Evolutionary conservation across 2,113 vertebrate species (phyloP).

Genomic region (Hippocampus abdominalis): DNA sequence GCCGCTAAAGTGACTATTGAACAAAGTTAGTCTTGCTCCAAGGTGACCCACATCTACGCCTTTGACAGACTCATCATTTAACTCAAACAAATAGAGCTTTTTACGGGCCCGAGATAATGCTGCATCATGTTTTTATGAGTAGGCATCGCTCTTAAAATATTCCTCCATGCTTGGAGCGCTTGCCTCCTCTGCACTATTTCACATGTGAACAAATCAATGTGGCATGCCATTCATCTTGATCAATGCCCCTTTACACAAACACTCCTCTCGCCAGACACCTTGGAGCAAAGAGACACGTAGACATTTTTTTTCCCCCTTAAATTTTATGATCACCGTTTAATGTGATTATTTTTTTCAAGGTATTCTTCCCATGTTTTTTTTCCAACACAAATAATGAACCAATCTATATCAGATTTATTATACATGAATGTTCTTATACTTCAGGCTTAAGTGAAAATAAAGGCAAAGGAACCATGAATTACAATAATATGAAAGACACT

Average conservation of each 20-base stretch:
- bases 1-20: constrained; percentile 25
- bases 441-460: too few species aligned
- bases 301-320: too few species aligned
- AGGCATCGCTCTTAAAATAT: constrained; percentile 22
- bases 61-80: constrained; percentile 30
- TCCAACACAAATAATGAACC: too few species aligned
- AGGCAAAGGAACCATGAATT: too few species aligned
- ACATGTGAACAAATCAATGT: constrained; percentile 55
- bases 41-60: constrained; percentile 16
- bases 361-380: too few species aligned
- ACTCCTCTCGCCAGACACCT: constrained; percentile 15
- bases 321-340: too few species aligned
- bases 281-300: constrained; percentile 42
- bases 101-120: constrained; percentile 22
- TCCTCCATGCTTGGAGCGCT: constrained; percentile 30
- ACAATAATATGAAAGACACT: too few species aligned
- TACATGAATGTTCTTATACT: too few species aligned
- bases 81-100: constrained; percentile 35
- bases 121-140: constrained; percentile 18
- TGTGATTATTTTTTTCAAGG: too few species aligned
- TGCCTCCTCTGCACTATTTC: constrained; percentile 31
- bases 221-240: constrained; percentile 54
- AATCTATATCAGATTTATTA: too few species aligned
- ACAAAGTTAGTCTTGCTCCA: constrained; percentile 11
- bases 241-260: constrained; percentile 40